Evolutionary conservation across 35 echinoderm and acorn worm species (phyloP).

Genomic region (Stichopus chloronotus): DNA sequence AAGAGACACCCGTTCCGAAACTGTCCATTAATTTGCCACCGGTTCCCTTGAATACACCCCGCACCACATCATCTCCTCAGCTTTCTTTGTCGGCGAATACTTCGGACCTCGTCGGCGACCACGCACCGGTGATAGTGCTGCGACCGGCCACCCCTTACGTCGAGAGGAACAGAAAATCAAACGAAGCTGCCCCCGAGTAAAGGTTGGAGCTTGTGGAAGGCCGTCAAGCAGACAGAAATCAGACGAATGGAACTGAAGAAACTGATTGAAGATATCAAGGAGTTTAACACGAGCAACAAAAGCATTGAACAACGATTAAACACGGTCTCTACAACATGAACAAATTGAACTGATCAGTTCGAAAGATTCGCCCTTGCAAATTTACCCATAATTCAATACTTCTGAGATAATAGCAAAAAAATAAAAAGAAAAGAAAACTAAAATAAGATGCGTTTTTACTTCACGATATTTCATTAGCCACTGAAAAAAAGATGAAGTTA

Average conservation of each 20-base stretch:
- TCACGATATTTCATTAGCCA: too few species aligned
- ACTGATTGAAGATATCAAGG: constrained; percentile 55
- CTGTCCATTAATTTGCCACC: constrained; percentile 14
- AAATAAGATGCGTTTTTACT: too few species aligned
- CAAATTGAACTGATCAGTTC: not conserved
- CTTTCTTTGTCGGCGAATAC: constrained; percentile 7
- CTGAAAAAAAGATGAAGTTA: too few species aligned
- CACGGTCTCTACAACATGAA: constrained; percentile 39
- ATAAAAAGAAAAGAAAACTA: too few species aligned
- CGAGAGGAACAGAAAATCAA: not conserved
- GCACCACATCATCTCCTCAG: not conserved
- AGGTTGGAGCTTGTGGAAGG: constrained; percentile 54
- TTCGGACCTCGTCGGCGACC: not conserved
- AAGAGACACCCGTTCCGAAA: not conserved
- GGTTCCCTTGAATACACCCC: not conserved
- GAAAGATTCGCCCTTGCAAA: too few species aligned
- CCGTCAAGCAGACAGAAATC: constrained; percentile 39
- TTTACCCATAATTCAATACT: too few species aligned
- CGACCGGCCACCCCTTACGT: constrained; percentile 55
- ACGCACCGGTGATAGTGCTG: constrained; percentile 34
- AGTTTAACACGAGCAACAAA: constrained; percentile 49
- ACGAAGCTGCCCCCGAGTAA: not conserved
- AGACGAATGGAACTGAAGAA: constrained; percentile 42
- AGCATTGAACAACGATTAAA: constrained; percentile 39
- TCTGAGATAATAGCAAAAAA: too few species aligned